Evolutionary conservation across 2,797 vertebrate genomes (phyloP).

Genomic region (Gallinago stenura): DNA sequence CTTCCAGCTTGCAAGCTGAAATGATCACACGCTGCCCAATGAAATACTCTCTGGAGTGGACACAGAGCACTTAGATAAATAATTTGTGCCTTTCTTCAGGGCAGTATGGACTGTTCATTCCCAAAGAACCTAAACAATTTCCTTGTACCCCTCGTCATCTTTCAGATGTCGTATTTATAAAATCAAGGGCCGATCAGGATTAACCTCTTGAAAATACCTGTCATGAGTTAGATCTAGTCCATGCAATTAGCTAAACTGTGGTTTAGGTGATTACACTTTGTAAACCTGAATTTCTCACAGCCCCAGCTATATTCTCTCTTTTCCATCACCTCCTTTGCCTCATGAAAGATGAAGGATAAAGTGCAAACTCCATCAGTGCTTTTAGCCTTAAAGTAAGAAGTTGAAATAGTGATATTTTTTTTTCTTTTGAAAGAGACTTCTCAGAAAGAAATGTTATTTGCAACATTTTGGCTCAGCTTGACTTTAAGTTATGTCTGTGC

Average conservation of each 20-base stretch:
- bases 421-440: not conserved
- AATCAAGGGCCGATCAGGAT: not conserved
- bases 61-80: slow-evolving; percentile 48
- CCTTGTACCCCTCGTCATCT: not conserved
- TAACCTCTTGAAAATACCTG: not conserved
- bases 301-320: not conserved
- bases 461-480: not conserved
- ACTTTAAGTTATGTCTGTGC: not conserved
- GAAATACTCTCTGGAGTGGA: not conserved
- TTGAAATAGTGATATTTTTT: not conserved
- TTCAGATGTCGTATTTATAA: not conserved
- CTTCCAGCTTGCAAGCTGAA: slow-evolving; percentile 20
- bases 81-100: slow-evolving; percentile 66
- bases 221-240: not conserved
- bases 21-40: not conserved
- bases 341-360: not conserved
- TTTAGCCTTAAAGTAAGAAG: not conserved
- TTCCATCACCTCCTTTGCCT: not conserved
- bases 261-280: not conserved
- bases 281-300: not conserved
- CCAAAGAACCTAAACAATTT: slow-evolving; percentile 36
- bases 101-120: not conserved
- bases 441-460: not conserved
- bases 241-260: not conserved
- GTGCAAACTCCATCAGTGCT: not conserved